Conservation (phyloP, 2,888 invertebrate species). For the Hemaris fuciformis region DNA sequence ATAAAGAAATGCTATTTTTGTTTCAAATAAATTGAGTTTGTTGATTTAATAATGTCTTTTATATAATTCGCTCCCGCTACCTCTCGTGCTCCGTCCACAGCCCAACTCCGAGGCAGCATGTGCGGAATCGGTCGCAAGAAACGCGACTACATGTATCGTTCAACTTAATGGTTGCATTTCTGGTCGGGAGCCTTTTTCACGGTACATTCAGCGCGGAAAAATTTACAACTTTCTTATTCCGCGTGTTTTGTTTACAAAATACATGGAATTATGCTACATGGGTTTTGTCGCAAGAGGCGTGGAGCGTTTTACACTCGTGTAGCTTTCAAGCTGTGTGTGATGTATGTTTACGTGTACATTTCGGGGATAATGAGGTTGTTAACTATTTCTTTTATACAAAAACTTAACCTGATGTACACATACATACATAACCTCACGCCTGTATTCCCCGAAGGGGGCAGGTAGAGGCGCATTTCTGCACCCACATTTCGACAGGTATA, state of each 20-base stretch:
- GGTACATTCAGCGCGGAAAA: constrained; percentile 19
- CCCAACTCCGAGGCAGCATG: constrained; percentile 16
- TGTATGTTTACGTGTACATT: no score
- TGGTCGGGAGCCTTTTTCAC: constrained; percentile 28
- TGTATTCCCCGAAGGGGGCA: no score
- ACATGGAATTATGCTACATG: background rate
- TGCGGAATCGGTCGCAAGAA: constrained; percentile 32
- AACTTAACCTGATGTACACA: no score
- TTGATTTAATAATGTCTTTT: background rate
- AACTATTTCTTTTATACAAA: no score
- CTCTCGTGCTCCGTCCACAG: constrained; percentile 2
- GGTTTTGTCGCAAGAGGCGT: background rate
- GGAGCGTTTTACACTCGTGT: no score
- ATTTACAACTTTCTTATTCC: background rate
- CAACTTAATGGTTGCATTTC: constrained; percentile 42
- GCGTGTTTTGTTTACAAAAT: background rate
- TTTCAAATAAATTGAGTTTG: no score
- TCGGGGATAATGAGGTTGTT: no score
- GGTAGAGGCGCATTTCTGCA: no score
- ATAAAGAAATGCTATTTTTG: no score
- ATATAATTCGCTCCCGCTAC: constrained; percentile 9
- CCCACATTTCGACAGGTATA: no score
- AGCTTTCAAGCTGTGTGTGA: no score
- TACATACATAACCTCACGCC: no score
- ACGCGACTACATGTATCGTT: constrained; percentile 30